Conservation (phyloP, 2,888 invertebrate genomes). For the Rhimphoctona megacephalus region DNA sequence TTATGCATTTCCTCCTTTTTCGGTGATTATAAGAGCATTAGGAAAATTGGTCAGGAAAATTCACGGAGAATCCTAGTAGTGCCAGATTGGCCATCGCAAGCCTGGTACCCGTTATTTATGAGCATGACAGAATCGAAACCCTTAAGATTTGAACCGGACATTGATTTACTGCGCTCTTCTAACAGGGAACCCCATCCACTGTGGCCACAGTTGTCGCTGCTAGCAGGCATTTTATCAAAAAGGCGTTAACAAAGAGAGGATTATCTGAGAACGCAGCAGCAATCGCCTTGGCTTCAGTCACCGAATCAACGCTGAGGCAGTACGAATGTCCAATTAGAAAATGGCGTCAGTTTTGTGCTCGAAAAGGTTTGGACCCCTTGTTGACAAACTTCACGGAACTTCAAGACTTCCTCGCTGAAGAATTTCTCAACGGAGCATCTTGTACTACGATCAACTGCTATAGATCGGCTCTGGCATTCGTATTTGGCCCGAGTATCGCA, state of each 20-base stretch:
- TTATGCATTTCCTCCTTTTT: slow-evolving; percentile 64
- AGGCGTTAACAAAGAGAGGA: slow-evolving; percentile 21
- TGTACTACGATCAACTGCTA: slow-evolving; percentile 50
- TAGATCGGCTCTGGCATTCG: slow-evolving; percentile 53
- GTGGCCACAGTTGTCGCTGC: slow-evolving; percentile 26
- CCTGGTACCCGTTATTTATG: slow-evolving; percentile 24
- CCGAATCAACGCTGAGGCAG: slow-evolving; percentile 12
- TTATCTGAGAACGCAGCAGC: slow-evolving; percentile 23
- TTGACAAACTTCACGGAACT: slow-evolving; percentile 27
- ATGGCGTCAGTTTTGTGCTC: slow-evolving; percentile 5
- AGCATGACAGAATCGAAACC: slow-evolving; percentile 23
- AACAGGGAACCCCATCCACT: slow-evolving; percentile 32
- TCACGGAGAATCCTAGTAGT: slow-evolving; percentile 15
- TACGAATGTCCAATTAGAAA: slow-evolving; percentile 5
- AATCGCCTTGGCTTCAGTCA: slow-evolving; percentile 29
- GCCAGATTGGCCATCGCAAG: slow-evolving; percentile 10
- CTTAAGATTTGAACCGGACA: slow-evolving; percentile 24
- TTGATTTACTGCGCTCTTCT: slow-evolving; percentile 9
- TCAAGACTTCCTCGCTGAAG: slow-evolving; percentile 24
- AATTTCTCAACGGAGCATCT: slow-evolving; percentile 33
- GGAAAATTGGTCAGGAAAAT: slow-evolving; percentile 41
- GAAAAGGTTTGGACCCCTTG: slow-evolving; percentile 10
- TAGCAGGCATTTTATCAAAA: slow-evolving; percentile 27
- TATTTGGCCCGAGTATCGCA: slow-evolving; percentile 57
- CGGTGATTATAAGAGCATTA: slow-evolving; percentile 40